Conservation (phyloP, 2,797 vertebrate genomes). For the Scolopax rusticola region DNA sequence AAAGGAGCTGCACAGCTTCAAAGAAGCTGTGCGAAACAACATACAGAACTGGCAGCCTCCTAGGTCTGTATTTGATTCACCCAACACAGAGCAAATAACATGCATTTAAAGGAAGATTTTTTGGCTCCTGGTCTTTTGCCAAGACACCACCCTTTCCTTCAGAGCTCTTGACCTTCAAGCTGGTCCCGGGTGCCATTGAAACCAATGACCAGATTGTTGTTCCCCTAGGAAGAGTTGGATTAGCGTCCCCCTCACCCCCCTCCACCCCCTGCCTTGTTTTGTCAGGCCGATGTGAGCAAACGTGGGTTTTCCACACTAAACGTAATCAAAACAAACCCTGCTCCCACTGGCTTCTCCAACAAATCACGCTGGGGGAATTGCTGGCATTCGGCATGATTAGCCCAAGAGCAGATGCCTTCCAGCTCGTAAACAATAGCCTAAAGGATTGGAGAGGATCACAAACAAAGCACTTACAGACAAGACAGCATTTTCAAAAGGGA, state of each 20-base stretch:
- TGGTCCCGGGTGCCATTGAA: neutral
- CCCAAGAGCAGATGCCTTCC: slow-evolving; percentile 57
- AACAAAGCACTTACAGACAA: slow-evolving; percentile 66
- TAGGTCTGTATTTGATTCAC: neutral
- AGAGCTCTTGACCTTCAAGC: neutral
- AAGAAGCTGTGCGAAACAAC: neutral
- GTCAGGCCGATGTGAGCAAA: neutral
- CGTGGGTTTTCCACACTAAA: slow-evolving; percentile 24
- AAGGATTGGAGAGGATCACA: slow-evolving; percentile 69
- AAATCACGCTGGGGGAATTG: slow-evolving; percentile 67
- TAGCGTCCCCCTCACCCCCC: neutral
- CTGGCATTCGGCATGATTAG: slow-evolving; percentile 62
- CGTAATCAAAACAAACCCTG: slow-evolving; percentile 52
- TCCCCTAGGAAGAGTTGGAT: neutral
- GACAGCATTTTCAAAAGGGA: slow-evolving; percentile 58
- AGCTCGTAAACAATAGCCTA: slow-evolving; percentile 70
- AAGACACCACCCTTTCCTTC: neutral
- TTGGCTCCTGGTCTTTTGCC: slow-evolving; percentile 2
- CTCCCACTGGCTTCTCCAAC: slow-evolving; percentile 51
- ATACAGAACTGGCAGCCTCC: neutral
- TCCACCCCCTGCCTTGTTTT: neutral
- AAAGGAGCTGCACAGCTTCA: neutral
- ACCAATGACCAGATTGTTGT: neutral
- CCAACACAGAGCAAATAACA: neutral
- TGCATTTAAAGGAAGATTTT: neutral